A percentile compares a stretch with the other conserved stretches of the same genome.
These are phyloP conservation scores for Melipona beecheii DNA, from an alignment of 2,888 invertebrate genomes.

Conservation along the genomic window DNA sequence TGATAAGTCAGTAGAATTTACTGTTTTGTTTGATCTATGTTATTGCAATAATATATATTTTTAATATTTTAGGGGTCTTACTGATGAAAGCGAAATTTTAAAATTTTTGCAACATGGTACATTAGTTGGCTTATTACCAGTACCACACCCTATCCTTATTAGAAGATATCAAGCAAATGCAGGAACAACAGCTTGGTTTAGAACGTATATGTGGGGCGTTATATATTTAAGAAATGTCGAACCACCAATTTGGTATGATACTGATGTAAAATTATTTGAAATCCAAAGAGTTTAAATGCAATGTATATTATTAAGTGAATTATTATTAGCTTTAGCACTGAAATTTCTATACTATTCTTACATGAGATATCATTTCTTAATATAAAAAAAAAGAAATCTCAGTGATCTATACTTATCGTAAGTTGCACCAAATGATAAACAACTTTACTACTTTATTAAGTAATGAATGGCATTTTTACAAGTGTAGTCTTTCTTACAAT, in stretches of 20 bases:
- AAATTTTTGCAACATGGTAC: conserved; percentile 99
- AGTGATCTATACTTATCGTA: conserved; percentile 34
- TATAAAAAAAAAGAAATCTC: conserved; percentile 40
- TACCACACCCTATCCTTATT: conserved; percentile 99
- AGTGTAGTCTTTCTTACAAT: conserved; percentile 35
- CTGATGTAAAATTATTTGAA: conserved; percentile 99
- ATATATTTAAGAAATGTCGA: conserved; percentile 99
- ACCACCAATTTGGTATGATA: conserved; percentile 99
- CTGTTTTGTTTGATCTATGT: background rate
- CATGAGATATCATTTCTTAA: conserved; percentile 52
- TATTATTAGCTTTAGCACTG: conserved; percentile 35
- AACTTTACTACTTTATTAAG: conserved; percentile 15
- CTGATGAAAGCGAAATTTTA: conserved; percentile 99
- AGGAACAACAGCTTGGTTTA: conserved; percentile 99
- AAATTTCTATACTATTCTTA: conserved; percentile 45
- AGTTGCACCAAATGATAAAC: conserved; percentile 17
- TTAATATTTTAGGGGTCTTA: conserved; percentile 90
- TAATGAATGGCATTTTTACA: conserved; percentile 28
- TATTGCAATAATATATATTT: background rate
- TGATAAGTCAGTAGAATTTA: conserved; percentile 84
- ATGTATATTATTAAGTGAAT: conserved; percentile 22
- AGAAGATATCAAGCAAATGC: conserved; percentile 99
- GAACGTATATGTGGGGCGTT: conserved; percentile 99
- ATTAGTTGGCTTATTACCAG: conserved; percentile 97
- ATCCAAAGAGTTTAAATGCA: conserved; percentile 94